Conservation (phyloP, 2,888 invertebrate species). For the Hirudinaria manillensis region DNA sequence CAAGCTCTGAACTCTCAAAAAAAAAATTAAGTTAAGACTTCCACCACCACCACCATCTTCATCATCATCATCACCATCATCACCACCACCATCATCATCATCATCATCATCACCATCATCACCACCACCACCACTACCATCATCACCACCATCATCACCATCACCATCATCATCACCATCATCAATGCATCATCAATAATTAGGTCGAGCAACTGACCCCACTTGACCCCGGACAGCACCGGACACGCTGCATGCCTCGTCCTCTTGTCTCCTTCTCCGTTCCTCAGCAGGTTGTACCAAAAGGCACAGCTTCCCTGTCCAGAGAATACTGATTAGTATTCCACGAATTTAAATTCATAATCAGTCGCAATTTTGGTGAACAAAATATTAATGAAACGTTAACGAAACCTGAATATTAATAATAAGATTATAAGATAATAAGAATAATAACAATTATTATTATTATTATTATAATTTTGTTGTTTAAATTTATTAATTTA, state of each 20-base stretch:
- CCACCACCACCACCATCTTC: constrained; percentile 19
- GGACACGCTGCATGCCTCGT: constrained; percentile 94
- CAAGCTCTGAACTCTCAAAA: too few species aligned
- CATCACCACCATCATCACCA: constrained; percentile 6
- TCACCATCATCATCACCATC: not conserved
- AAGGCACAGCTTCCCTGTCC: constrained; percentile 73
- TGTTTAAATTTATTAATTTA: too few species aligned
- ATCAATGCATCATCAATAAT: not conserved
- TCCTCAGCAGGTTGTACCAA: constrained; percentile 84
- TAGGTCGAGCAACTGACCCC: constrained; percentile 65
- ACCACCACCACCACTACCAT: not conserved
- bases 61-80: constrained; percentile 29
- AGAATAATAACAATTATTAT: too few species aligned
- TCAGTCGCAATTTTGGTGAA: not conserved
- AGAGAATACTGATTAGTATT: not conserved
- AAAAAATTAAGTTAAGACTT: too few species aligned
- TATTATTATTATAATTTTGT: too few species aligned
- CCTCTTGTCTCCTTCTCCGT: constrained; percentile 80
- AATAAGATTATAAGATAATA: too few species aligned
- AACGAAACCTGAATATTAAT: not conserved
- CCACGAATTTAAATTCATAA: not conserved
- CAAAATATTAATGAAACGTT: not conserved
- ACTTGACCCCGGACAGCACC: constrained; percentile 86
- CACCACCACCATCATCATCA: constrained; percentile 23
- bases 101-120: constrained; percentile 7